Conservation (phyloP, 2,113 vertebrate genomes). For the Todiramphus saurophagus region DNA sequence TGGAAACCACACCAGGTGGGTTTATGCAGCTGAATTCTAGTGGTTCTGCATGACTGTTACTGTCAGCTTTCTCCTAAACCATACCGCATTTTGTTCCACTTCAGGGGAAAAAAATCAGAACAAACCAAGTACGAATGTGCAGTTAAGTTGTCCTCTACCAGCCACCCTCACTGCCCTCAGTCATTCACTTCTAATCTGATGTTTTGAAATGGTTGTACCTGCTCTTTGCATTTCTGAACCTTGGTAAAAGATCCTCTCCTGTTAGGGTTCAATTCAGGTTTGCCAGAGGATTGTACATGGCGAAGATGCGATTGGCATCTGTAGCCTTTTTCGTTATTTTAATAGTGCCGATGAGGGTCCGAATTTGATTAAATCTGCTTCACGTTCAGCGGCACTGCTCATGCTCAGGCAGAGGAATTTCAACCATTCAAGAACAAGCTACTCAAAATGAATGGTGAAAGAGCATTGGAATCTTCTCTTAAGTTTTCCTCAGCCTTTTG, state of each 20-base stretch:
- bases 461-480: neutral
- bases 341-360: neutral
- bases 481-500: neutral
- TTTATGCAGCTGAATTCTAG: conserved; percentile 19
- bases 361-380: neutral
- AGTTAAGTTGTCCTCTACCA: neutral
- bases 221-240: neutral
- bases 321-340: neutral
- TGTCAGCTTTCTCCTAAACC: neutral
- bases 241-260: neutral
- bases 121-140: neutral
- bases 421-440: neutral
- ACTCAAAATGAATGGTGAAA: neutral
- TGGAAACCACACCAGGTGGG: conserved; percentile 57
- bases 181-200: neutral
- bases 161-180: neutral
- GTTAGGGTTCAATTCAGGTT: neutral
- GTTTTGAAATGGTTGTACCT: neutral
- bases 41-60: neutral
- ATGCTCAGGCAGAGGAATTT: neutral
- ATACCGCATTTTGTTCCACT: neutral
- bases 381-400: neutral
- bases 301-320: neutral
- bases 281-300: neutral
- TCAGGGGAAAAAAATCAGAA: neutral